Evolutionary conservation across 2,888 invertebrate species (phyloP).

Genomic region (Philaethria dido): DNA sequence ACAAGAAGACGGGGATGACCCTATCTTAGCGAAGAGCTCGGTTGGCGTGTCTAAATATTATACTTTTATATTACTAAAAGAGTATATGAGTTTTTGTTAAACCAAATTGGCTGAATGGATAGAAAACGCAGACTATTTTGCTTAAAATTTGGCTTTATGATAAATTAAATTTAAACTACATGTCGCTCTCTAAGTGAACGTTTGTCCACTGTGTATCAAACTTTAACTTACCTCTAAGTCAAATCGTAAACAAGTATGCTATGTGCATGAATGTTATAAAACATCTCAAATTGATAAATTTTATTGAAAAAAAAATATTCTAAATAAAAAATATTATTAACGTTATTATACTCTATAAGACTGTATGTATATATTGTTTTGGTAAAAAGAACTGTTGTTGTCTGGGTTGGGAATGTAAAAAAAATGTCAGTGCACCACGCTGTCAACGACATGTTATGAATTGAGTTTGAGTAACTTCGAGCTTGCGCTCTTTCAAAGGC

Average conservation of each 20-base stretch:
- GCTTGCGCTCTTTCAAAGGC: slow-evolving; percentile 58
- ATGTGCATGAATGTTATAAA: no score
- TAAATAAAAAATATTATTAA: not conserved
- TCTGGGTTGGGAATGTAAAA: slow-evolving; percentile 64
- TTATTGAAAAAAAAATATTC: not conserved
- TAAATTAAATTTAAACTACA: slow-evolving; percentile 5
- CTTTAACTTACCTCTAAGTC: not conserved
- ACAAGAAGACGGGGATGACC: slow-evolving; percentile 70
- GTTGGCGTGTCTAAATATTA: slow-evolving; percentile 56
- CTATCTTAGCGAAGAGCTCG: slow-evolving; percentile 70
- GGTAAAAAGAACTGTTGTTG: slow-evolving; percentile 47
- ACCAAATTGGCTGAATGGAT: not conserved
- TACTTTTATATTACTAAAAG: slow-evolving; percentile 46
- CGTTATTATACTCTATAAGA: not conserved
- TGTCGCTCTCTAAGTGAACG: slow-evolving; percentile 1
- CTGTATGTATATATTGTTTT: not conserved
- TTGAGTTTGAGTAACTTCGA: slow-evolving; percentile 73
- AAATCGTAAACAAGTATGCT: slow-evolving; percentile 1
- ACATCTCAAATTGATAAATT: not conserved
- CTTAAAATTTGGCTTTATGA: slow-evolving; percentile 3
- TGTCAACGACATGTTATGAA: slow-evolving; percentile 61
- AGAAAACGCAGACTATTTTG: not conserved
- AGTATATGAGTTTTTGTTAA: not conserved
- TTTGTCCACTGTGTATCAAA: not conserved
- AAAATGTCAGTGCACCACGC: slow-evolving; percentile 55